phyloP scores from a whole-genome alignment of 2,113 vertebrate species.

The Oreocharis arfaki region DNA sequence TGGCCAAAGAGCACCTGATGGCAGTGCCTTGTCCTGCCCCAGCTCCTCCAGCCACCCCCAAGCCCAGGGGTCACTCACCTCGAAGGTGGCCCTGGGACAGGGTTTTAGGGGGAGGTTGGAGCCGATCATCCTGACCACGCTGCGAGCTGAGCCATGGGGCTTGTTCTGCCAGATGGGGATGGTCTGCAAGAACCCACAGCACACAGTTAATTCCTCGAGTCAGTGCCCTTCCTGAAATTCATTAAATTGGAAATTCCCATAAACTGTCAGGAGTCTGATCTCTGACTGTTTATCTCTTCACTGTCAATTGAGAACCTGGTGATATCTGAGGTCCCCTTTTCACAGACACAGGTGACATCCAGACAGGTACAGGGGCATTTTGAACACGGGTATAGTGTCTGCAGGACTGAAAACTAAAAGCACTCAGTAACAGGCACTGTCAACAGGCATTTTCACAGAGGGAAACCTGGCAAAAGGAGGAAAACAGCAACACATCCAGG shows the following conservation, averaged over 20 bases:
- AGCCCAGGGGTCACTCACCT: constrained; percentile 71
- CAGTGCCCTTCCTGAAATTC: not conserved
- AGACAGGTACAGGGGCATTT: not conserved
- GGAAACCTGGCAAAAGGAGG: not conserved
- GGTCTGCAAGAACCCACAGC: constrained; percentile 61
- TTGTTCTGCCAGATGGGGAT: constrained; percentile 99
- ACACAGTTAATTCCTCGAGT: not conserved
- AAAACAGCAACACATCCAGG: accelerated
- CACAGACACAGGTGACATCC: not conserved
- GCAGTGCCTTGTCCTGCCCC: not conserved
- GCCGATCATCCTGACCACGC: constrained; percentile 93
- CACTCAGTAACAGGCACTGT: too few species aligned
- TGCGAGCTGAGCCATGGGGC: constrained; percentile 90
- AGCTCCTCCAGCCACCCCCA: not conserved
- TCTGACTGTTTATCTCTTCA: not conserved
- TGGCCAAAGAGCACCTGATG: not conserved
- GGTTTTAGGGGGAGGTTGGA: constrained; percentile 91
- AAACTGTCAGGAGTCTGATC: accelerated
- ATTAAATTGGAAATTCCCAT: not conserved
- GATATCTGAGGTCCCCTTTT: too few species aligned
- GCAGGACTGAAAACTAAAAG: not conserved
- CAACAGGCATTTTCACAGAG: not conserved
- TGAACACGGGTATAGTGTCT: accelerated
- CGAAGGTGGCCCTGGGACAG: constrained; percentile 90
- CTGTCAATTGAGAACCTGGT: not conserved